Base-by-base conservation (phyloP, 2,797 vertebrate species). In the Eremophila alpestris region DNA sequence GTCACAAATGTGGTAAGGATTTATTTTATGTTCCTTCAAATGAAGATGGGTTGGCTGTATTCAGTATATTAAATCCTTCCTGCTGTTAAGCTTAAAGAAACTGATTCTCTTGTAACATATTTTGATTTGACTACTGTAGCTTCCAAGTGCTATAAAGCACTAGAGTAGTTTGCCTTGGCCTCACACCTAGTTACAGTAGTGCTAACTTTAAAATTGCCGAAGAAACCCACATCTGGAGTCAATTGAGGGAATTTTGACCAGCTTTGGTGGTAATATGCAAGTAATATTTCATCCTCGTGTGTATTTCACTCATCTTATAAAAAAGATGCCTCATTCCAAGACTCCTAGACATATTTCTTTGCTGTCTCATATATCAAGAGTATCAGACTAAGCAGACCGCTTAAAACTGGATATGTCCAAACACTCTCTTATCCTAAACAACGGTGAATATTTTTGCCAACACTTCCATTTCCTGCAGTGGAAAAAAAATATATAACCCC, bases 181-280 rank as follows among this genome's bases (percentile, higher is more conserved):
- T 98, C 95, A 96, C 93, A 97, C 95, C 96, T 97, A 96, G 93
- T 98, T 92, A 96, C 94, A 96, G 96, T 93, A 94, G 92, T 96
- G 96, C 95, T 95, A 95, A 95, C 94, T 95, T 97, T 94, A 89
- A 97, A 97, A 95, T 96, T 96, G 93, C 93, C 43, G 59, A 95
- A 97, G 96, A 97, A 97, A 96, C 80, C 91, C 95, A 98, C 97
- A 98, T 98, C 98, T 98, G 98, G 98, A 98, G 96, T 96, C 97
- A 98, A 98, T 98, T 97, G 96, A 96, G 96, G 95, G 90, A 85
- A 96, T 96, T 97, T 96, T 97, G 98, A 97, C 96, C 95, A 97
- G 96, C 92, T 94, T 97, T 96, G 93, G 94, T 94, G 96, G 96
- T 95, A 97, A 95, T 97, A 97, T 95, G 96, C 95, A 97, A 98